Conservation (phyloP, 2,113 vertebrate species). For the Natator depressus region DNA sequence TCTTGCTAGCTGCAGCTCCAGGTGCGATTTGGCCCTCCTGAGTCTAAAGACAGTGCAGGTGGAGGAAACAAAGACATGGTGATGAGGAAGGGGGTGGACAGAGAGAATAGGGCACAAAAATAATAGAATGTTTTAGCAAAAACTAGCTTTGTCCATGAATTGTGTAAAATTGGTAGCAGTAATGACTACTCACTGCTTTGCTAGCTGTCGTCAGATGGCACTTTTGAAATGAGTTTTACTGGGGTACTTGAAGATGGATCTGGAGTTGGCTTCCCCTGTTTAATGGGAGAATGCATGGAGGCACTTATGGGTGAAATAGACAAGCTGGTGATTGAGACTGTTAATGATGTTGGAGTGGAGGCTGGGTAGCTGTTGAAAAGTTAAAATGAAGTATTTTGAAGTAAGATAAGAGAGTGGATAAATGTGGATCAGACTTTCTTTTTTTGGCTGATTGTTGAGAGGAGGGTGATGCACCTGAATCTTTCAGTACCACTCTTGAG, state of each 20-base stretch:
- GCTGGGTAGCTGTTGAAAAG: not conserved
- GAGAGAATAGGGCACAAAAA: not conserved
- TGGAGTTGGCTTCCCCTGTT: no score
- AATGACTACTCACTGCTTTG: not conserved
- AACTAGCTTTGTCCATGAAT: no score
- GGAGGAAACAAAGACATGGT: not conserved
- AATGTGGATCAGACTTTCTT: not conserved
- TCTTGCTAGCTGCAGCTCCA: no score
- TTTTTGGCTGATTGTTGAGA: not conserved
- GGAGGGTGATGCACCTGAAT: not conserved
- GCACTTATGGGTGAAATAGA: not conserved
- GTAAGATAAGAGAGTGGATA: not conserved
- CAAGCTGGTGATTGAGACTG: not conserved
- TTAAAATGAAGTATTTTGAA: not conserved
- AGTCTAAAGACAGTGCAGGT: not conserved
- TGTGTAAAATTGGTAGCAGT: no score
- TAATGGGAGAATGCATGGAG: not conserved
- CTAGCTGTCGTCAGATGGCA: not conserved
- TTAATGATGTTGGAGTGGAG: not conserved
- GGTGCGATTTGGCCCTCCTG: no score
- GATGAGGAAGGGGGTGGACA: not conserved
- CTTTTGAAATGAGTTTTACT: no score
- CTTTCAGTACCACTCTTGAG: not conserved
- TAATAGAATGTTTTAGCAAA: not conserved
- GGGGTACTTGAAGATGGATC: no score